phyloP scores from a whole-genome alignment of 2,888 invertebrate genomes.

The Lepidonotus clava region DNA sequence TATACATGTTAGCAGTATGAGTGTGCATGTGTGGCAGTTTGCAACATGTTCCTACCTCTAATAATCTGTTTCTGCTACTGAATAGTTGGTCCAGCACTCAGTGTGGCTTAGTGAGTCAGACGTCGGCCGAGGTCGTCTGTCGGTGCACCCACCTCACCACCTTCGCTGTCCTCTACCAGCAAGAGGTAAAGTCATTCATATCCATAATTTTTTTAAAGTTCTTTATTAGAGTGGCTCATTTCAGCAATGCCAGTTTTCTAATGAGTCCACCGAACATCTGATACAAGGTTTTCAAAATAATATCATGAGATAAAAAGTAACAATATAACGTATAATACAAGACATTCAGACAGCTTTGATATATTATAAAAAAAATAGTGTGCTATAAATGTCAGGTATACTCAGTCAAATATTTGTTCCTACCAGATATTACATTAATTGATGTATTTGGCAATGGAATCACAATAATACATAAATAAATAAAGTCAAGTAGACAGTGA shows the following conservation, averaged over 20 bases:
- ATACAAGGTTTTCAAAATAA: not conserved
- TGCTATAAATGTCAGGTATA: too few species aligned
- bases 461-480: too few species aligned
- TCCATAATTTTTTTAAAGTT: not conserved
- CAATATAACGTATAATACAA: not conserved
- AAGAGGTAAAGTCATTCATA: not conserved
- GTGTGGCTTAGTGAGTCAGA: not conserved
- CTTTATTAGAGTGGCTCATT: not conserved
- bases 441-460: too few species aligned
- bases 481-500: too few species aligned
- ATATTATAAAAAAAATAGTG: not conserved
- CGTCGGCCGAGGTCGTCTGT: not conserved
- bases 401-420: too few species aligned
- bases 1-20: not conserved
- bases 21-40: not conserved
- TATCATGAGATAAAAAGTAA: not conserved
- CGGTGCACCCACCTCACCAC: slow-evolving; percentile 4
- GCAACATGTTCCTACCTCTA: not conserved
- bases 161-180: slow-evolving; percentile 18
- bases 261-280: too few species aligned
- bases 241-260: not conserved
- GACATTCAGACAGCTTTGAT: not conserved
- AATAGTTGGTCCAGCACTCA: not conserved
- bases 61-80: not conserved
- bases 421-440: too few species aligned